A percentile compares a stretch with the other conserved stretches of the same genome.
These are phyloP conservation scores for Atractosteus spatula DNA, from an alignment of 2,113 vertebrate species.

Conservation along the genomic window DNA sequence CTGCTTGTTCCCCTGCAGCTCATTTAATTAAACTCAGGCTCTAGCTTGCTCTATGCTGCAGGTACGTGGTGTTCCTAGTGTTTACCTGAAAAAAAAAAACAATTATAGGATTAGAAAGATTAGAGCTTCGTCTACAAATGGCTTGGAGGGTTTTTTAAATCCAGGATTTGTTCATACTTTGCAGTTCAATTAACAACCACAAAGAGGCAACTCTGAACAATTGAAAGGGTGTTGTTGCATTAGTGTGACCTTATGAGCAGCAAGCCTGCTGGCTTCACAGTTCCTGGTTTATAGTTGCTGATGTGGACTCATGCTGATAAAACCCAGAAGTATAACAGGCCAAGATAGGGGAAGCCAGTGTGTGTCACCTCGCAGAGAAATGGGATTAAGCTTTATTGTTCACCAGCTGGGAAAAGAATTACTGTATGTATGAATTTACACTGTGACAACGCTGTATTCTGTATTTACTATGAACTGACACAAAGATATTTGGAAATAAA, in stretches of 20 bases:
- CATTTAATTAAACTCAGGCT: no score
- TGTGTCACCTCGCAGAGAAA: neutral
- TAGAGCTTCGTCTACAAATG: no score
- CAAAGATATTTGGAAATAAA: constrained; percentile 2
- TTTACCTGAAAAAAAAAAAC: no score
- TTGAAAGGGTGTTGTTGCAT: no score
- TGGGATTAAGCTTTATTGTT: neutral
- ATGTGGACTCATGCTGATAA: neutral
- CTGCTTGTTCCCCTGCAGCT: no score
- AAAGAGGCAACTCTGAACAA: no score
- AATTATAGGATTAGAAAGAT: no score
- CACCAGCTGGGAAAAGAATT: neutral
- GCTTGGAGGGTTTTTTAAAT: no score
- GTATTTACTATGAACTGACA: neutral
- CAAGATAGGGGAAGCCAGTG: neutral
- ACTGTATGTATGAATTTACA: constrained; percentile 1
- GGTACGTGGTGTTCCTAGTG: no score
- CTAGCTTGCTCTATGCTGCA: no score
- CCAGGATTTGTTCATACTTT: no score
- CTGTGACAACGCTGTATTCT: constrained; percentile 8
- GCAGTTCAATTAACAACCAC: no score
- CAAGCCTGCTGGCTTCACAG: neutral
- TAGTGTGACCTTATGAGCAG: neutral
- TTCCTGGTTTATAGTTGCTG: neutral
- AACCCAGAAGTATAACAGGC: neutral